A percentile compares a stretch with the other conserved stretches of the same genome.
Conservation (phyloP, 2,888 invertebrate species). For the Drosophila demipolita region DNA sequence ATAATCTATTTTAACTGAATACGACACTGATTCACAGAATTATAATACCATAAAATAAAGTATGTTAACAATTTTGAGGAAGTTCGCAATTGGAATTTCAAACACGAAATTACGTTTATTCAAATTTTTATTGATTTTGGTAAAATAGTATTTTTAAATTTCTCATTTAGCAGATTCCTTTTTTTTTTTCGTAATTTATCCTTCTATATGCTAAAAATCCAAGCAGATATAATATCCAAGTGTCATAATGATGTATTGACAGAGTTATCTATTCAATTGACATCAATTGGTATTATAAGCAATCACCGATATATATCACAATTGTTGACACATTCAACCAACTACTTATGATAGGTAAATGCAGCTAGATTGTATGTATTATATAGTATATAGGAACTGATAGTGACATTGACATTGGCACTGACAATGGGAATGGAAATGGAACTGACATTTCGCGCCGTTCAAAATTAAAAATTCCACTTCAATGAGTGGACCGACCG, state of each 20-base stretch:
- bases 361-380: background rate
- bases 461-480: slow-evolving; percentile 73
- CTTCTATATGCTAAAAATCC: background rate
- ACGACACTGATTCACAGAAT: background rate
- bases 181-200: background rate
- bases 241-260: background rate
- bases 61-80: background rate
- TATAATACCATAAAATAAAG: background rate
- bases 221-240: background rate
- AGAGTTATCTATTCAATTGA: slow-evolving; percentile 17
- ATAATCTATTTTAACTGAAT: background rate
- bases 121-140: background rate
- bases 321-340: slow-evolving; percentile 2
- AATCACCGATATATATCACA: background rate
- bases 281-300: slow-evolving; percentile 13
- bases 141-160: background rate
- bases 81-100: background rate
- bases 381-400: slow-evolving; percentile 32
- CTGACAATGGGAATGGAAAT: slow-evolving; percentile 32
- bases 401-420: slow-evolving; percentile 56
- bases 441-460: slow-evolving; percentile 39
- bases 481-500: slow-evolving; percentile 61
- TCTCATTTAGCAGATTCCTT: background rate
- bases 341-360: background rate
- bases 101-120: background rate